Percentiles rank a stretch among this genome's conserved stretches.
Conservation (phyloP, 2,797 vertebrate genomes). For the Sphaeramia orbicularis region DNA sequence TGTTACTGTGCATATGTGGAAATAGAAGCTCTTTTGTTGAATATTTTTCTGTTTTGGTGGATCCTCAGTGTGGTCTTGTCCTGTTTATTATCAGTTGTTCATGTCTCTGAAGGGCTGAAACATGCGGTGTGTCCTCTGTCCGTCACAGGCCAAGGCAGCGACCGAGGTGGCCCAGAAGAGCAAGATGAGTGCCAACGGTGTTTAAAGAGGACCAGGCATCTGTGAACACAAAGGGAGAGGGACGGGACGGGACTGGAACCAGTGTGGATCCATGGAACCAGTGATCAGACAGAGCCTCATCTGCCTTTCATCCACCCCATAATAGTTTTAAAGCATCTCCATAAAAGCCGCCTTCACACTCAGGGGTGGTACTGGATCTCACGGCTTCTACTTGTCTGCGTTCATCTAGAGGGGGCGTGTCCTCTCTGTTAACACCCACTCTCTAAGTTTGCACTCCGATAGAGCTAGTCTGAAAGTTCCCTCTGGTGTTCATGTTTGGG, state of each 20-base stretch:
- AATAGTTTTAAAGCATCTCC: not conserved
- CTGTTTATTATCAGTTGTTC: no score
- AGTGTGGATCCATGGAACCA: not conserved
- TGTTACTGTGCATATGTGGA: no score
- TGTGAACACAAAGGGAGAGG: slow-evolving; percentile 27
- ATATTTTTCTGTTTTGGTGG: no score
- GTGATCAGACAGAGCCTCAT: not conserved
- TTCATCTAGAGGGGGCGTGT: not conserved
- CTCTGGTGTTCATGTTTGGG: not conserved
- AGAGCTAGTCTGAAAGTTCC: slow-evolving; percentile 11
- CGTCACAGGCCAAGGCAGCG: slow-evolving; percentile 83
- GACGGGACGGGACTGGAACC: not conserved
- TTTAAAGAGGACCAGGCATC: slow-evolving; percentile 61
- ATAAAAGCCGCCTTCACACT: no score
- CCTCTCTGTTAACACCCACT: slow-evolving; percentile 15
- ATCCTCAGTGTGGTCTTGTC: no score
- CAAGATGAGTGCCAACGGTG: slow-evolving; percentile 87
- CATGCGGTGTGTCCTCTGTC: slow-evolving; percentile 21
- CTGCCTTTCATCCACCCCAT: slow-evolving; percentile 16
- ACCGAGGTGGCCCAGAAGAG: slow-evolving; percentile 83
- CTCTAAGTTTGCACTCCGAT: slow-evolving; percentile 43
- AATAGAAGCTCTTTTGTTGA: no score
- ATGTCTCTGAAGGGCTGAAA: no score
- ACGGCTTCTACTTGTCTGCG: not conserved
- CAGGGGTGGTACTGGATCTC: slow-evolving; percentile 3